phyloP scores from a whole-genome alignment of 2,797 vertebrate species.

The Acipenser oxyrinchus region DNA sequence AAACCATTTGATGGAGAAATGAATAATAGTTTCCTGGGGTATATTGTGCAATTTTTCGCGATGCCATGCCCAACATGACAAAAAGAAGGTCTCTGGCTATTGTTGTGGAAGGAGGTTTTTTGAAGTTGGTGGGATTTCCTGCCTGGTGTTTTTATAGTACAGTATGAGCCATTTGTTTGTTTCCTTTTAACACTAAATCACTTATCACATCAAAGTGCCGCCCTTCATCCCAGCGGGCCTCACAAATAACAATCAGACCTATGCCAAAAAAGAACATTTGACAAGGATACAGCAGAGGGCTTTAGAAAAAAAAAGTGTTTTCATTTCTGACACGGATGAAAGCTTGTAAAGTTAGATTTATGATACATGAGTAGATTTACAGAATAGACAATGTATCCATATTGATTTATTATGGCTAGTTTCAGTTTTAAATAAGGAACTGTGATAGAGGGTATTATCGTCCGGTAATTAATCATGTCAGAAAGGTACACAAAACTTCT shows the following conservation, averaged over 20 bases:
- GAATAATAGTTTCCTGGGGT: constrained; percentile 38
- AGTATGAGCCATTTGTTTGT: constrained; percentile 59
- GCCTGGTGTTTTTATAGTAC: constrained; percentile 37
- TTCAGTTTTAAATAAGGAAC: too few species aligned
- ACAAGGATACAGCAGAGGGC: constrained; percentile 49
- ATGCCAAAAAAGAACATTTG: constrained; percentile 51
- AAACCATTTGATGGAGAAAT: constrained; percentile 18
- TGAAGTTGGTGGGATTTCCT: constrained; percentile 64
- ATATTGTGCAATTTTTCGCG: constrained; percentile 22
- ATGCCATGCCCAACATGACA: constrained; percentile 19
- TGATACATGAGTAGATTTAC: constrained; percentile 11
- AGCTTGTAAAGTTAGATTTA: constrained; percentile 47
- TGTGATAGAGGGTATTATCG: too few species aligned
- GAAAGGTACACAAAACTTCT: too few species aligned
- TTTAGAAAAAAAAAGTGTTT: constrained; percentile 32
- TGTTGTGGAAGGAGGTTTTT: constrained; percentile 48
- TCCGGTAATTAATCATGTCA: too few species aligned
- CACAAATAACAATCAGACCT: constrained; percentile 50
- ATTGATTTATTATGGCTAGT: too few species aligned
- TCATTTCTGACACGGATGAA: constrained; percentile 35
- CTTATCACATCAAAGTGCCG: constrained; percentile 64
- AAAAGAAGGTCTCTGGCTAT: constrained; percentile 35
- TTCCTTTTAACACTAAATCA: constrained; percentile 60
- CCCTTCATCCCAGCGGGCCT: constrained; percentile 28
- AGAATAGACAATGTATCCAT: too few species aligned